These are phyloP conservation scores for Melanotaenia boesemani DNA, from an alignment of 2,797 vertebrate genomes.

Conservation along the genomic window DNA sequence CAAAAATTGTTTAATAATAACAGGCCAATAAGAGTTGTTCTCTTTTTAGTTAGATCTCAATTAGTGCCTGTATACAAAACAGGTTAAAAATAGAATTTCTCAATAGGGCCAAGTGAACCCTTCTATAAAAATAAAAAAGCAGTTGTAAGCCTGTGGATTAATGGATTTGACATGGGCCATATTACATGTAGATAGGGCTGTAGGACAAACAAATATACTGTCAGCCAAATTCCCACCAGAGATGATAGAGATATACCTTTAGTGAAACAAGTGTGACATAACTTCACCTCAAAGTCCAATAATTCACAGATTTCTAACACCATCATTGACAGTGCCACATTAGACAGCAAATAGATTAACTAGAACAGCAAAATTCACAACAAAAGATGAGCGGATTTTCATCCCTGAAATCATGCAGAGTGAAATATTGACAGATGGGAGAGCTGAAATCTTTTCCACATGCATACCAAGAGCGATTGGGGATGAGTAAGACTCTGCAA, in stretches of 20 bases:
- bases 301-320: not conserved
- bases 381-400: conserved; percentile 57
- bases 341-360: conserved; percentile 39
- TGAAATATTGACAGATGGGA: conserved; percentile 70
- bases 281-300: not conserved
- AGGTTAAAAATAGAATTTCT: conserved; percentile 68
- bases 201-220: conserved; percentile 43
- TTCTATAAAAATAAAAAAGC: conserved; percentile 79
- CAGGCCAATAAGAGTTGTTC: conserved; percentile 16
- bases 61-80: conserved; percentile 63
- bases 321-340: not conserved
- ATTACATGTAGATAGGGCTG: conserved; percentile 75
- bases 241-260: not conserved
- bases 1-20: conserved; percentile 21
- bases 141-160: conserved; percentile 81
- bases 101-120: conserved; percentile 63
- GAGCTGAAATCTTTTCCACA: conserved; percentile 57
- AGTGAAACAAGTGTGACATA: not conserved
- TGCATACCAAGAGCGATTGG: conserved; percentile 51
- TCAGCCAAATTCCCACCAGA: conserved; percentile 25
- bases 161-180: conserved; percentile 78
- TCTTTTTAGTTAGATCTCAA: conserved; percentile 47
- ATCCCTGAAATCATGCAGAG: conserved; percentile 45
- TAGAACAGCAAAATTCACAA: conserved; percentile 30
- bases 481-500: conserved; percentile 40